A percentile compares a stretch with the other conserved stretches of the same genome.
phyloP scores from a whole-genome alignment of 2,797 vertebrate genomes.

The Takifugu ocellatus region DNA sequence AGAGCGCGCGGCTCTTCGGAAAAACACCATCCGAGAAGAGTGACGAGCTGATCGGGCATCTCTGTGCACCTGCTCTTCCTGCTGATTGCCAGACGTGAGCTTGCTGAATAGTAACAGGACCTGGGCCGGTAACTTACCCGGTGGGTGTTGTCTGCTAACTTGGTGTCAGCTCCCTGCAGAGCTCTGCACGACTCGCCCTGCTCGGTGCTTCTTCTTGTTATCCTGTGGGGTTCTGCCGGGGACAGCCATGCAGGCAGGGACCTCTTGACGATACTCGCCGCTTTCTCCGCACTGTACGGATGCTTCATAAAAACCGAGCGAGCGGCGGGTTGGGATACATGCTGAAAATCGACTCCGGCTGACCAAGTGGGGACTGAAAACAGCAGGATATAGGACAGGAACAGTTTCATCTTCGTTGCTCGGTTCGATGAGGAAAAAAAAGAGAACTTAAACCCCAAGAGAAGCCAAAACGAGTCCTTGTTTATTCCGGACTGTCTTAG shows the following conservation, averaged over 20 bases:
- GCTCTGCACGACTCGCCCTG: constrained; percentile 68
- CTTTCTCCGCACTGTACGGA: constrained; percentile 26
- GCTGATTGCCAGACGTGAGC: too few relatives aligned
- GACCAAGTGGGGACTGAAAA: constrained; percentile 47
- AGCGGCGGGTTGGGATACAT: constrained; percentile 16
- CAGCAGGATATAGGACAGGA: constrained; percentile 48
- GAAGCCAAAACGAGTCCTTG: constrained; percentile 26
- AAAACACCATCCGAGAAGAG: constrained; percentile 12
- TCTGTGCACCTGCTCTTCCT: constrained; percentile 33
- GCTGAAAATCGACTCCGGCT: constrained; percentile 53
- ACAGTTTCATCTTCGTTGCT: constrained; percentile 62
- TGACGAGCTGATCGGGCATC: constrained; percentile 33
- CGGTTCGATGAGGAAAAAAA: constrained; percentile 1
- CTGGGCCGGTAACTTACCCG: constrained; percentile 74
- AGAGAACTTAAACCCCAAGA: constrained; percentile 12
- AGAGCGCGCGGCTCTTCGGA: not conserved
- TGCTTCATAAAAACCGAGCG: constrained; percentile 44
- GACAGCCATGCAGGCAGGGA: constrained; percentile 50
- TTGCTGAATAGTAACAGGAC: constrained; percentile 39
- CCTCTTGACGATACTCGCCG: constrained; percentile 39
- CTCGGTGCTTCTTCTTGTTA: constrained; percentile 55
- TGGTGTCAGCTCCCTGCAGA: constrained; percentile 64
- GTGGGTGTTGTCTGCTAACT: constrained; percentile 85
- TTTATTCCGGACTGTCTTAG: constrained; percentile 46
- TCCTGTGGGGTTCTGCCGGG: constrained; percentile 26